Conservation (phyloP, 2,797 vertebrate genomes). For the Psittacula derbiana region DNA sequence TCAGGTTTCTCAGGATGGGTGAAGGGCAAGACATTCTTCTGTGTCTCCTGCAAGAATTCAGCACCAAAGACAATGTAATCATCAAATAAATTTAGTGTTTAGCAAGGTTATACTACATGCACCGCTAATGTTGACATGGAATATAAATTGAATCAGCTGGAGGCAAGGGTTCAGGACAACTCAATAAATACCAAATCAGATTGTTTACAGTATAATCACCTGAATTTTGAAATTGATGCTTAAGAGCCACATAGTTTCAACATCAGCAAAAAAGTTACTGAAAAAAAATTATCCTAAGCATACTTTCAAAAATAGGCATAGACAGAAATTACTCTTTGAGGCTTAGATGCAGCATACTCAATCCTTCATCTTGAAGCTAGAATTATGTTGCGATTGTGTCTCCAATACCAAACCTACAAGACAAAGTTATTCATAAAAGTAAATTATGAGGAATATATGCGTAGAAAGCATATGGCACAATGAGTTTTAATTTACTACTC, state of each 20-base stretch:
- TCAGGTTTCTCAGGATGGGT: background rate
- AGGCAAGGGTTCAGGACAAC: conserved; percentile 24
- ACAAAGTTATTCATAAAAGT: background rate
- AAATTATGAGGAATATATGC: background rate
- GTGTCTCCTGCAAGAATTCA: background rate
- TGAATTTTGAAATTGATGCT: background rate
- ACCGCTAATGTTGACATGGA: background rate
- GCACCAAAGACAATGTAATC: conserved; percentile 10
- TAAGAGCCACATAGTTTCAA: background rate
- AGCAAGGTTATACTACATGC: conserved; percentile 17
- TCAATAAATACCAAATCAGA: background rate
- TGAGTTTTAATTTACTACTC: background rate
- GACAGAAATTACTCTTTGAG: background rate
- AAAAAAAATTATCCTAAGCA: background rate
- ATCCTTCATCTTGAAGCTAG: background rate
- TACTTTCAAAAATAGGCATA: background rate
- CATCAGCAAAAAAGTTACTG: background rate
- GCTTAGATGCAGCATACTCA: background rate
- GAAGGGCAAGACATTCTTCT: background rate
- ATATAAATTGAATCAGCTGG: conserved; percentile 39
- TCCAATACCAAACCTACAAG: background rate
- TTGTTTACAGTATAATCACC: background rate
- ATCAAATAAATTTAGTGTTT: conserved; percentile 40
- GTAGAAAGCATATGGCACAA: background rate
- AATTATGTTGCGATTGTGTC: background rate